Evolutionary conservation across 2,113 vertebrate species (phyloP), one percentile per base, ranked within the genome.

Genomic region (Hiodon alosoides): DNA sequence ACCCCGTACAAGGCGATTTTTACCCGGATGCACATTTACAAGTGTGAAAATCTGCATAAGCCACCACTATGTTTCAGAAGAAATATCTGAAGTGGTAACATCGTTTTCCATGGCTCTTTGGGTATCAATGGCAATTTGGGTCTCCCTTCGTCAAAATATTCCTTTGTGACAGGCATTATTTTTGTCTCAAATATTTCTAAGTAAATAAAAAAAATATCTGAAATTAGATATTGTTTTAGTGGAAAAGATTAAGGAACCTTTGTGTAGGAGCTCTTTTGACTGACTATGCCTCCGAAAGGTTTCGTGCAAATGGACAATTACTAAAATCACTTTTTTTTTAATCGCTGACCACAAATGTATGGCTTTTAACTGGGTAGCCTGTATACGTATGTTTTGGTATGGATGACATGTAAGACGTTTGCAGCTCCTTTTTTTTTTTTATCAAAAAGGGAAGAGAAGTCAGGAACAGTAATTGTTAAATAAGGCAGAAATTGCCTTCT

Each of bases 1-100:
- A 90, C 87, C 88, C 74, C 55, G 57, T 60, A 55, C 75, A 74
- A 75, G 70, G 80, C 69, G 73, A 53, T 67, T 67, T 76, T 46
- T 60, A 61, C 69, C 64, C 46, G 69, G 69, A 78, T 51, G 16
- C 58, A 58, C 67, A 76, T 70, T 76, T 71, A 71, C 67, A 57
- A 76, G 55, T 53, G 13, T 68, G 48, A 73, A 78, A 78, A 73
- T 78, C 70, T 74, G 73, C 67, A 64, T 76, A 77, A 62, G 67
- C 74, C 70, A 74, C 71, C 57, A 4, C 62, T 74, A 58, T 51
- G 10, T 57, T 79, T 74, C 48, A 60, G 48, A 73, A 48, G 65
- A 16, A 66, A 53, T 65, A 59, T 72, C 47, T 58, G 46, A 70
- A 67, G 60, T 16, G 31, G 60, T 51, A 65, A 57, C 60, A 67